Conservation (phyloP, 1,140 invertebrate genomes). For the Phymorhynchus buccinoides region DNA sequence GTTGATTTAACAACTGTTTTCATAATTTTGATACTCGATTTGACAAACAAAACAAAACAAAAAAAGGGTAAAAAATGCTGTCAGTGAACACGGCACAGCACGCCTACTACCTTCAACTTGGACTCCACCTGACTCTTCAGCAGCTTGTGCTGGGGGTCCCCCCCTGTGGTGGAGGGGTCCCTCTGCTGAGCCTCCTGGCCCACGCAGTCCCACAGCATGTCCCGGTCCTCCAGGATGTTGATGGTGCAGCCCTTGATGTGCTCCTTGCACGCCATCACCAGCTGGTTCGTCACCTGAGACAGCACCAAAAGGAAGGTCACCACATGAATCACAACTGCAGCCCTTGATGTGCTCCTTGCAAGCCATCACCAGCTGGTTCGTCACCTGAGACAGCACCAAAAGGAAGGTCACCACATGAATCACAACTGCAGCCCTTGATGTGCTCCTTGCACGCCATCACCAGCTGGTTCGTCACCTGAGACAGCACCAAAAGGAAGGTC, state of each 20-base stretch:
- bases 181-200: conserved; percentile 62
- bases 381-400: conserved; percentile 56
- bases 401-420: too few species aligned
- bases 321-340: too few species aligned
- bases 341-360: conserved; percentile 73
- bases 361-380: conserved; percentile 71
- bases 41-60: not conserved
- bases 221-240: conserved; percentile 61
- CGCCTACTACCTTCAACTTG: conserved; percentile 62
- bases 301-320: too few species aligned
- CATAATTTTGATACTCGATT: too few species aligned
- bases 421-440: conserved; percentile 66
- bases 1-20: too few species aligned
- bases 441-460: conserved; percentile 72
- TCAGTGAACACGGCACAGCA: conserved; percentile 34
- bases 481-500: too few species aligned
- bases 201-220: conserved; percentile 68
- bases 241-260: conserved; percentile 67
- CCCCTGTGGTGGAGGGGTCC: conserved; percentile 48
- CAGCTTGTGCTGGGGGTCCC: conserved; percentile 61
- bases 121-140: conserved; percentile 63
- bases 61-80: conserved; percentile 5
- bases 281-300: conserved; percentile 70
- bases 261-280: conserved; percentile 72
- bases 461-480: conserved; percentile 71